A percentile compares a stretch with the other conserved stretches of the same genome.
Evolutionary conservation across 2,113 vertebrate genomes (phyloP).

Genomic region (Prunella himalayana): DNA sequence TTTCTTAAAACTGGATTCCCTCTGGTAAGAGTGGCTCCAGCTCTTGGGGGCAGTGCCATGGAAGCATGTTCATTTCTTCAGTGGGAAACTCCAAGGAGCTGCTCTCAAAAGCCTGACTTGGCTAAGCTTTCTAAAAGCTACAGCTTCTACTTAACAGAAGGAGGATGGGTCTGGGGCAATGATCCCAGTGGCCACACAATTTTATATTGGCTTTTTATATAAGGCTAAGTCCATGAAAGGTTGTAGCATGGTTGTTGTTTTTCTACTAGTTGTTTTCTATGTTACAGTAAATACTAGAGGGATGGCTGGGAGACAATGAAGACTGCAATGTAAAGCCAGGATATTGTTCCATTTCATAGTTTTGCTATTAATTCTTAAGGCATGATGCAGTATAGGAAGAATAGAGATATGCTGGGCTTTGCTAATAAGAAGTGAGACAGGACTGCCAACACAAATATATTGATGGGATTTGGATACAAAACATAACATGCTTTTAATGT

Average conservation of each 20-base stretch:
- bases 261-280: neutral
- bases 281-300: neutral
- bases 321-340: neutral
- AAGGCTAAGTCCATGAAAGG: neutral
- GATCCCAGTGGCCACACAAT: neutral
- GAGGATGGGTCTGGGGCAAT: neutral
- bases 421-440: neutral
- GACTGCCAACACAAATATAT: neutral
- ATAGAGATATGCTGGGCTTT: neutral
- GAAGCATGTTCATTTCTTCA: neutral
- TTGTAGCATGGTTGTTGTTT: neutral
- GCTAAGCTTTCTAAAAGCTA: neutral
- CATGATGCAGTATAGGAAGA: neutral
- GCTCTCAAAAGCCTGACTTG: neutral
- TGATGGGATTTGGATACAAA: neutral
- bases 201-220: neutral
- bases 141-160: neutral
- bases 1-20: neutral
- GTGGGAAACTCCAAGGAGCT: neutral
- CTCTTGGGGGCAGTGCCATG: neutral
- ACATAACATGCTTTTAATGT: too few relatives aligned
- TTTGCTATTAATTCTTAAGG: neutral
- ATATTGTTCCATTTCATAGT: neutral
- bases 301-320: neutral
- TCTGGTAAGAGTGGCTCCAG: neutral